These are phyloP conservation scores for Heliangelus exortis DNA, from an alignment of 2,797 vertebrate genomes.

Conservation along the genomic window DNA sequence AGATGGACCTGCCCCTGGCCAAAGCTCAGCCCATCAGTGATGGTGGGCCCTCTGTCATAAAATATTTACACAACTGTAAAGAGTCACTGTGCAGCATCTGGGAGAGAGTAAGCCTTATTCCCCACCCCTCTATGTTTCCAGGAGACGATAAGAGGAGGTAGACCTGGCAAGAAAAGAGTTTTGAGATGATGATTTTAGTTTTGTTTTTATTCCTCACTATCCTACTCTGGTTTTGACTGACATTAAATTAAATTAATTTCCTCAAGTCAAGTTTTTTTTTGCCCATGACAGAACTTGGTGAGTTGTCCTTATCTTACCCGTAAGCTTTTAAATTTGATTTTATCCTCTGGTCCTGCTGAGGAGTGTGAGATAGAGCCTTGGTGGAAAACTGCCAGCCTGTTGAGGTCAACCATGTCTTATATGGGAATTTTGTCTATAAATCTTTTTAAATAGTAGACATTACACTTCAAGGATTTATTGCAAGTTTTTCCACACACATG, in stretches of 20 bases:
- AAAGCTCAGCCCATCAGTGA: not conserved
- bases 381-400: not conserved
- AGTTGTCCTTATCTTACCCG: not conserved
- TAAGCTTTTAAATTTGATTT: not conserved
- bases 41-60: not conserved
- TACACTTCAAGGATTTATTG: not conserved
- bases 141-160: fast-evolving
- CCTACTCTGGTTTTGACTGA: not conserved
- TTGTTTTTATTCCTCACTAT: not conserved
- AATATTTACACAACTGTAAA: not conserved
- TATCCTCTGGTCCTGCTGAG: not conserved
- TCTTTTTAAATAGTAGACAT: not conserved
- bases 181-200: not conserved
- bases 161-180: not conserved
- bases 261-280: not conserved
- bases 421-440: not conserved
- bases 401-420: not conserved
- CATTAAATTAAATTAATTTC: not conserved
- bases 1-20: not conserved
- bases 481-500: not conserved
- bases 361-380: not conserved
- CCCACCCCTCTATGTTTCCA: fast-evolving
- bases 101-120: not conserved
- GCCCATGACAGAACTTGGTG: not conserved
- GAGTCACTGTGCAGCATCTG: not conserved